phyloP scores from a whole-genome alignment of 2,888 invertebrate species.

The Xestoiulus laeticollis region DNA sequence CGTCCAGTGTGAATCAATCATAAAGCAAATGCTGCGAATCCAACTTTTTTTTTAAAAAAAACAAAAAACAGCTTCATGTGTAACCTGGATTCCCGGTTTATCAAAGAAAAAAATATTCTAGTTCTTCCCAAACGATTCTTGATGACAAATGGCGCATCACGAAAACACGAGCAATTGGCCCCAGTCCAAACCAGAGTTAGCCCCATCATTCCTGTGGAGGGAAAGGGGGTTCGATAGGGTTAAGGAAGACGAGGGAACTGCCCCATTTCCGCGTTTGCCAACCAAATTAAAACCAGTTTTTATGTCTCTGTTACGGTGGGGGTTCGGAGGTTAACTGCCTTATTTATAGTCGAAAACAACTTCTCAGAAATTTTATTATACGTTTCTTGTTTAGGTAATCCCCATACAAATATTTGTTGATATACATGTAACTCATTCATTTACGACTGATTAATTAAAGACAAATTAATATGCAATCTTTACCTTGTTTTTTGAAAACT shows the following conservation, averaged over 20 bases:
- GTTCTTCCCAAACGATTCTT: neutral
- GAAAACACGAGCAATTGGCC: slow-evolving; percentile 27
- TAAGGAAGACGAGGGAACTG: neutral
- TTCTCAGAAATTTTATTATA: neutral
- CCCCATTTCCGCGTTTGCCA: neutral
- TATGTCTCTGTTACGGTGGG: neutral
- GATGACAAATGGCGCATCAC: neutral
- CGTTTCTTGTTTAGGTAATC: neutral
- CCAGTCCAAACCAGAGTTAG: neutral
- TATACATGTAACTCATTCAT: too few relatives aligned
- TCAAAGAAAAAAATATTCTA: neutral
- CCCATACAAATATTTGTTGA: too few relatives aligned
- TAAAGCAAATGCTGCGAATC: neutral
- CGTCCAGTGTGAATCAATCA: neutral
- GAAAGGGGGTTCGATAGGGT: neutral
- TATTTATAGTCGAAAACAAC: neutral
- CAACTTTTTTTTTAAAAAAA: neutral
- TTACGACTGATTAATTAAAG: too few relatives aligned
- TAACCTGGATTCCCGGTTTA: slow-evolving; percentile 14
- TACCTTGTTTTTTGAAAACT: too few relatives aligned
- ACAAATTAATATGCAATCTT: too few relatives aligned
- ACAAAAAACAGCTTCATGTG: neutral
- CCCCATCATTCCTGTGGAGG: neutral
- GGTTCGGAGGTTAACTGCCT: neutral
- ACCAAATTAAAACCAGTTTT: neutral